Evolutionary conservation across 2,888 invertebrate genomes (phyloP), one percentile per base, ranked within the genome.

Genomic region (Troilus luridus): DNA sequence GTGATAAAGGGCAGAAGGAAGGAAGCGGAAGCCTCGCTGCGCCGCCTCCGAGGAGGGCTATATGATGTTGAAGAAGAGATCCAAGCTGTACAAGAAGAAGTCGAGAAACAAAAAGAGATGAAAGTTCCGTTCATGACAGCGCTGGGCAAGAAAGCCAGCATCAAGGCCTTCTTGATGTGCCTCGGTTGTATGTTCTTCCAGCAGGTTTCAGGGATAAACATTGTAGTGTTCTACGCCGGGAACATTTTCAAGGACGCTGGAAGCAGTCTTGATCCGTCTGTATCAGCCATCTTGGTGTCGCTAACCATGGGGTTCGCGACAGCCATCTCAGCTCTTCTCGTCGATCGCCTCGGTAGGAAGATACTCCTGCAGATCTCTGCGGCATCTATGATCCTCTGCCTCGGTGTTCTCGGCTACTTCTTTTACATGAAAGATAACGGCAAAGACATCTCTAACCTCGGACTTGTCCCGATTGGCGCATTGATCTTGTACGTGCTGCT

Each of bases 161-260:
- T 96, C 72, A 96, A 95, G 93, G 98, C 98, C 0, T 95, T 98
- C 91, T 94, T 96, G 90, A 96, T 97, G 89, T 96, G 96, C 6
- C 95, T 97, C 60, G 96, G 97, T 27, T 95, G 98, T 92, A 97
- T 98, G 96, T 96, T 97, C 93, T 97, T 97, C 94, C 98, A 98
- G 93, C 98, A 98, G 94, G 95, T 96, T 93, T 97, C 97, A 92
- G 98, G 98, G 91, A 96, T 98, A 92, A 97, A 98, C 94, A 97
- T 97, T 0, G 96, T 98, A 92, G 97, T 98, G 93, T 97, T 98
- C 94, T 98, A 97, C 94, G 96, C 97, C 0, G 96, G 96, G 91
- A 95, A 95, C 88, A 98, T 98, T 93, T 97, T 98, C 94, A 93
- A 95, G 91, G 96, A 96, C 0, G 96, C 97, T 14, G 97, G 97